A percentile compares a stretch with the other conserved stretches of the same genome.
Evolutionary conservation across 1,140 invertebrate genomes (phyloP).

Genomic region (Carposina sasakii): DNA sequence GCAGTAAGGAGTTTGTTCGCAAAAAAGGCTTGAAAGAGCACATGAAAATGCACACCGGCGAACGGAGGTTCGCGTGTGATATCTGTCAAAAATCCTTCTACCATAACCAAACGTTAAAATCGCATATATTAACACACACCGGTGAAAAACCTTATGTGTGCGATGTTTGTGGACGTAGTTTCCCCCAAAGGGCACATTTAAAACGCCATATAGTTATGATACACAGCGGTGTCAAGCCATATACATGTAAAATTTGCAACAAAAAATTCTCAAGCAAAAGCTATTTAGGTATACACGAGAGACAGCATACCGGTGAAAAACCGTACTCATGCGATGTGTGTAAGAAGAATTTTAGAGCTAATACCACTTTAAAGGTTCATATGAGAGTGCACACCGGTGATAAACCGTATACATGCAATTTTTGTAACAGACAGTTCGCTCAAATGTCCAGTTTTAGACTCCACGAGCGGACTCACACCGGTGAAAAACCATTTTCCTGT

Average conservation of each 20-base stretch:
- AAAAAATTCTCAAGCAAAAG: slow-evolving; percentile 86
- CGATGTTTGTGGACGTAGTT: slow-evolving; percentile 83
- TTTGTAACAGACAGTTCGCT: not conserved
- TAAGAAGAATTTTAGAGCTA: slow-evolving; percentile 88
- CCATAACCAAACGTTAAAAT: slow-evolving; percentile 82
- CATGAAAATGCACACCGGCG: slow-evolving; percentile 54
- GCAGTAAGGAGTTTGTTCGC: slow-evolving; percentile 45
- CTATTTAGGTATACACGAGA: slow-evolving; percentile 69
- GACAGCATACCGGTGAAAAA: slow-evolving; percentile 78
- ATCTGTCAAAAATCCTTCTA: slow-evolving; percentile 83
- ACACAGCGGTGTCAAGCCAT: slow-evolving; percentile 87
- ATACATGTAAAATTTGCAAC: slow-evolving; percentile 88
- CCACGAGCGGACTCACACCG: slow-evolving; percentile 73
- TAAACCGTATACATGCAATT: slow-evolving; percentile 3
- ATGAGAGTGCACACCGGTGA: slow-evolving; percentile 1
- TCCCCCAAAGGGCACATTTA: slow-evolving; percentile 85
- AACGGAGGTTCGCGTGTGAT: slow-evolving; percentile 77
- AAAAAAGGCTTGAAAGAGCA: slow-evolving; percentile 61
- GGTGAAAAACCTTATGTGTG: slow-evolving; percentile 92
- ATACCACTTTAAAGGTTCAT: slow-evolving; percentile 1
- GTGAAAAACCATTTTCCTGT: slow-evolving; percentile 87
- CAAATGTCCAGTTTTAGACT: slow-evolving; percentile 48
- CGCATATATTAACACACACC: slow-evolving; percentile 89
- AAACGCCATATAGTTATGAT: slow-evolving; percentile 88
- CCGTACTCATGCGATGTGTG: slow-evolving; percentile 93